phyloP scores from a whole-genome alignment of 2,113 vertebrate species.

The Craseonycteris thonglongyai region DNA sequence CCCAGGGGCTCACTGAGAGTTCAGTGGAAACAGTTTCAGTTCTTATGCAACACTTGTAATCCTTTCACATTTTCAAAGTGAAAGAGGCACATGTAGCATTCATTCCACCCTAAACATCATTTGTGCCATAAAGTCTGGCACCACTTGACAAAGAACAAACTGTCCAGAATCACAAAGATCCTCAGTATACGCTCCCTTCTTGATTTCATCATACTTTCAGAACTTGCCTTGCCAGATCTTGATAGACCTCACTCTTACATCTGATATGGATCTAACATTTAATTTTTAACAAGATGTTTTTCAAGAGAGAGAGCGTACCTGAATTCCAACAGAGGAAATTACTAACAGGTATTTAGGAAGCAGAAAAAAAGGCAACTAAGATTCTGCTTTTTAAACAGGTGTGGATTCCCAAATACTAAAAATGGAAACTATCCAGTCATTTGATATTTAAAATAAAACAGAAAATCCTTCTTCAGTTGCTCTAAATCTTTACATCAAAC shows the following conservation, averaged over 20 bases:
- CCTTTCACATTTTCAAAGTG: not conserved
- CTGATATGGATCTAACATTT: not conserved
- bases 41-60: not conserved
- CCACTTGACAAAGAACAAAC: not conserved
- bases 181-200: not conserved
- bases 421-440: not conserved
- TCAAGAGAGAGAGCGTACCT: not conserved
- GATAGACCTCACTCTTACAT: not conserved
- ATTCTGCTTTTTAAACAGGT: not conserved
- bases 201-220: not conserved
- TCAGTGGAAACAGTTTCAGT: not conserved
- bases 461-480: not conserved
- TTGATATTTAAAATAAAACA: conserved; percentile 8
- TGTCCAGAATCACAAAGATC: not conserved
- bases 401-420: not conserved
- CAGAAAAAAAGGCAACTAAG: not conserved
- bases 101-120: not conserved
- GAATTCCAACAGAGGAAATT: not conserved
- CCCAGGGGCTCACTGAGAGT: not conserved
- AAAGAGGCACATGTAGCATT: not conserved
- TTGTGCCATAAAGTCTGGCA: not conserved
- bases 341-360: not conserved
- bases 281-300: not conserved
- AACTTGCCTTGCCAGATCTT: not conserved
- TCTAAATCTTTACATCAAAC: not conserved